These are phyloP conservation scores for Thermophis baileyi DNA, from an alignment of 2,113 vertebrate genomes.

Conservation along the genomic window DNA sequence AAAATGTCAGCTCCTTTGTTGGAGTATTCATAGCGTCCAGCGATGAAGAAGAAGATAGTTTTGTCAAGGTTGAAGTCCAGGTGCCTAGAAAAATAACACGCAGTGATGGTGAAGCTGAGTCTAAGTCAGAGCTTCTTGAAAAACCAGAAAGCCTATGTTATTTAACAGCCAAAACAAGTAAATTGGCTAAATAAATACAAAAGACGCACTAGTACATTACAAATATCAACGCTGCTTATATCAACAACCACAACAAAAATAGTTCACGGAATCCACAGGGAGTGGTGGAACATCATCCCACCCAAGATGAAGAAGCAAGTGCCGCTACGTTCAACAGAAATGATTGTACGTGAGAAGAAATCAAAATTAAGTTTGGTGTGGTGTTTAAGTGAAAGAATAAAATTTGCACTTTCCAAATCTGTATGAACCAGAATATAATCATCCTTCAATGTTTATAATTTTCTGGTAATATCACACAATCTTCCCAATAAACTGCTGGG, in stretches of 20 bases:
- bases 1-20: constrained; percentile 92
- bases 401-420: not conserved
- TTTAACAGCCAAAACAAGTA: not conserved
- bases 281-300: not conserved
- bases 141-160: not conserved
- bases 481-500: not conserved
- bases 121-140: not conserved
- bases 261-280: not conserved
- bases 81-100: constrained; percentile 66
- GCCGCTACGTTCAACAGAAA: not conserved
- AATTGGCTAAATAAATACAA: not conserved
- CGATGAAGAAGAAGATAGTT: constrained; percentile 90
- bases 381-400: not conserved
- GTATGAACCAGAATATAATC: not conserved
- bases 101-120: not conserved
- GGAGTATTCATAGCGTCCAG: constrained; percentile 88
- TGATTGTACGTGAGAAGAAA: not conserved
- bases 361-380: not conserved
- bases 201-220: not conserved
- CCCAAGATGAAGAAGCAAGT: not conserved
- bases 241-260: not conserved
- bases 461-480: not conserved
- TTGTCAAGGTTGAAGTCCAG: constrained; percentile 92
- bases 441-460: not conserved
- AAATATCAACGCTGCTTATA: not conserved